Conservation (phyloP, 2,797 vertebrate genomes). For the Phalanger gymnotis region DNA sequence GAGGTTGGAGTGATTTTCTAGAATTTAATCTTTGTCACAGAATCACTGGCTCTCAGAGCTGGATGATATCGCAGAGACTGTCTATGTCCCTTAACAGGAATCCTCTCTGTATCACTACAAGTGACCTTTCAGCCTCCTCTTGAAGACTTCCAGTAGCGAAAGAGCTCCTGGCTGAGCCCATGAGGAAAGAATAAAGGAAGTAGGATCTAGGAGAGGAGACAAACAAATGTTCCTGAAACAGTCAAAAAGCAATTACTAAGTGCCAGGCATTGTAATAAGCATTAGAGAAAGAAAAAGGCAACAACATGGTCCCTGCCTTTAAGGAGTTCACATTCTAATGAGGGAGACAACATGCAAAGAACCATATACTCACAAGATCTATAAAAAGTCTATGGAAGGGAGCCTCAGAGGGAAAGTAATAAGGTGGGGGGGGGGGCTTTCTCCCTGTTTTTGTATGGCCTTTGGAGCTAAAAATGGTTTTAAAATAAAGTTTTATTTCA, state of each 20-base stretch:
- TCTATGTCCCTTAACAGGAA: neutral
- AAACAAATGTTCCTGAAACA: neutral
- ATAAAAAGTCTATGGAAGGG: neutral
- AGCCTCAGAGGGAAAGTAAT: neutral
- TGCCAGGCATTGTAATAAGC: neutral
- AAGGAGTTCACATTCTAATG: no score
- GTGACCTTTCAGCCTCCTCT: neutral
- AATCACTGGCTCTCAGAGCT: neutral
- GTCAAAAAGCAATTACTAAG: neutral
- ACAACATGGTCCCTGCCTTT: neutral
- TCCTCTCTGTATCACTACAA: neutral
- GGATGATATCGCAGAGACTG: neutral
- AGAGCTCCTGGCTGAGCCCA: neutral
- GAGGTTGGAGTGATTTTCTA: neutral
- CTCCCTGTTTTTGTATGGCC: neutral
- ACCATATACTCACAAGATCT: neutral
- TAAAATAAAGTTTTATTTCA: neutral
- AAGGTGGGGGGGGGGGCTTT: no score
- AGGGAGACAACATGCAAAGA: neutral
- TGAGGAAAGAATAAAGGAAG: neutral
- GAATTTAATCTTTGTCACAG: neutral
- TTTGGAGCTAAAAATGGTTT: neutral
- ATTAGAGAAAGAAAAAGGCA: neutral
- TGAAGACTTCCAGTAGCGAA: neutral
- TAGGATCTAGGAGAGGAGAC: neutral